Base-by-base conservation (phyloP, 92 coral and sea anemone species). In the Epizoanthus rinbou region DNA sequence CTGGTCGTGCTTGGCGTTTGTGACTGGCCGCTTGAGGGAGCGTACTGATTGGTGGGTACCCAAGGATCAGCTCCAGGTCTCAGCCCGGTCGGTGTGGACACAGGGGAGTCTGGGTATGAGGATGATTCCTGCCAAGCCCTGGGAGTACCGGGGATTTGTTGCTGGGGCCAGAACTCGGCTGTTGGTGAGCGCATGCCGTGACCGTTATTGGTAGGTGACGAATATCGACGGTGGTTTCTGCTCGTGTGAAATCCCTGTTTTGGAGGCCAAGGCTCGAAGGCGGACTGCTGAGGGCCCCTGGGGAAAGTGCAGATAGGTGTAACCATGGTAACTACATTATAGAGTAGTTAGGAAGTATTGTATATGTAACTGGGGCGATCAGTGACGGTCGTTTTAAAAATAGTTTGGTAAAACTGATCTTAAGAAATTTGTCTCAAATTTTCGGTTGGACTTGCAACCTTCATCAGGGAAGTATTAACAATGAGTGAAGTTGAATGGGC, bases 131-230 rank as follows among this genome's bases (percentile, higher is more conserved):
- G 97, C 97, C 97, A 93, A 43, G 94, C 84, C 52, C 94, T 90
- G 58, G 93, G 90, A 58, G 85, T 64, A 70, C 86, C 82, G 53
- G 89, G 79, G 81, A 89, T 85, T 45, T 79, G 91, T 39, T 88
- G 98, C 84, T 89, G 94, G 16, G 95, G 69, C 98, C 98, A 96
- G 79, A 84, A 90, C 80, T 96, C 98, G 9, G 96, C 66, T n/a
- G 87, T 62, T 28, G 95, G 94, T 5, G 96, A 86, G 63, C 93
- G 92, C 66, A 91, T 76, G 23, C 95, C 94, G 71, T 83, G 84
- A 24, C 83, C 86, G 58, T 90, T 96, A 19, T 91, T 93, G 2
- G 90, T 85, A 21, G 98, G 98, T 59, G 98, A 91, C 69, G 98
- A 89, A 89, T 91, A 96, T 62, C 98, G 98, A 54, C 97, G 93